Percentiles rank a stretch among this genome's conserved stretches.
Conservation (phyloP, 2,888 invertebrate genomes). For the Carpatolechia fugitivella region DNA sequence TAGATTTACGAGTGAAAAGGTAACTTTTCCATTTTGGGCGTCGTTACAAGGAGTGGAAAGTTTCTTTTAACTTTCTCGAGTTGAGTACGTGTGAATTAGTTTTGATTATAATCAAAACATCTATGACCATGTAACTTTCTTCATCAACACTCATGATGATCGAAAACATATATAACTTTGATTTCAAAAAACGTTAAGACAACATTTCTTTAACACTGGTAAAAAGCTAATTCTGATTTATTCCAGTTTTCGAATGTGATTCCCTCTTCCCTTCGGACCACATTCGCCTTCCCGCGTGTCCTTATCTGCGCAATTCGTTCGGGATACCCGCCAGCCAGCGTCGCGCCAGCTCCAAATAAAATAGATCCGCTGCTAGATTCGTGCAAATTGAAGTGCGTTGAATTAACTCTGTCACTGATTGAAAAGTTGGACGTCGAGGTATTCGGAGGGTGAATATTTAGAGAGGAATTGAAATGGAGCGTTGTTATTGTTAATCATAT, state of each 20-base stretch:
- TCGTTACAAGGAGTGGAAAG: conserved; percentile 13
- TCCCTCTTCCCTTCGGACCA: conserved; percentile 41
- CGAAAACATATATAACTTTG: not conserved
- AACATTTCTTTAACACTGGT: no score
- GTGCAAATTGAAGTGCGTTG: conserved; percentile 53
- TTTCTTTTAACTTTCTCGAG: not conserved
- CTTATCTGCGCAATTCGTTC: conserved; percentile 44
- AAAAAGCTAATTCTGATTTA: conserved; percentile 54
- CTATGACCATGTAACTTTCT: no score
- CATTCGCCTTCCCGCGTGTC: conserved; percentile 35
- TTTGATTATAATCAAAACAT: no score
- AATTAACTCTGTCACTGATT: conserved; percentile 56
- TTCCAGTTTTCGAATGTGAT: conserved; percentile 52
- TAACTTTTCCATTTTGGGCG: conserved; percentile 10
- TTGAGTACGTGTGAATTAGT: not conserved
- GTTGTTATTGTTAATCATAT: not conserved
- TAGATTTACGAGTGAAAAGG: conserved; percentile 27
- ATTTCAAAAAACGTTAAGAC: conserved; percentile 15
- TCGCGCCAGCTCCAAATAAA: conserved; percentile 38
- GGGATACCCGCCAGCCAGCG: conserved; percentile 40
- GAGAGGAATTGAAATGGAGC: conserved; percentile 7
- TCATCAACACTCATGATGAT: no score
- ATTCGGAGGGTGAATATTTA: conserved; percentile 21
- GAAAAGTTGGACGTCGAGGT: conserved; percentile 44
- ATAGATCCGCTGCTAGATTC: conserved; percentile 44